These are phyloP conservation scores for Falco naumanni DNA, from an alignment of 2,797 vertebrate genomes.

Conservation along the genomic window DNA sequence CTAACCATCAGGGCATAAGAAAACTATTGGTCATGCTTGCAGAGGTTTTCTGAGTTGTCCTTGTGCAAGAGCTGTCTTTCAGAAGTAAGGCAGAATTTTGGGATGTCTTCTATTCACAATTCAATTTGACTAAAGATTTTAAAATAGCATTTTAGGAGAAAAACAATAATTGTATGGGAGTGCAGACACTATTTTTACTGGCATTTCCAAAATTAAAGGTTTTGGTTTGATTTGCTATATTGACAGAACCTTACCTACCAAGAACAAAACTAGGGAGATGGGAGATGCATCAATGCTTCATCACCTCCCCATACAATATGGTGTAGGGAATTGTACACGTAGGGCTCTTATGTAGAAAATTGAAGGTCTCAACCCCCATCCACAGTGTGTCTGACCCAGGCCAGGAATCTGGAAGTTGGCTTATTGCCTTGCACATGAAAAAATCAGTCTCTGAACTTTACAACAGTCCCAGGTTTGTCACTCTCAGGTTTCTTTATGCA, in stretches of 20 bases:
- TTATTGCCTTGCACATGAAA: background rate
- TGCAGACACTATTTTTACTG: background rate
- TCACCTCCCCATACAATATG: background rate
- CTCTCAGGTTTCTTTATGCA: background rate
- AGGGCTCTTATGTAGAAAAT: background rate
- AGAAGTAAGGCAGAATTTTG: background rate
- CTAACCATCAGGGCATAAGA: background rate
- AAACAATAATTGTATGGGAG: background rate
- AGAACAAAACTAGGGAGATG: background rate
- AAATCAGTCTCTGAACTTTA: background rate
- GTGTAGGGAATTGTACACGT: background rate
- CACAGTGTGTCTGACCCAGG: background rate
- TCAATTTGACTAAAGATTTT: background rate
- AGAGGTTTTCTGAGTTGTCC: background rate
- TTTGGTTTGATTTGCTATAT: background rate
- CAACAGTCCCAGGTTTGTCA: background rate
- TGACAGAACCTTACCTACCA: background rate
- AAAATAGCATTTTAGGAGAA: background rate
- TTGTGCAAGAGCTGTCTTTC: background rate
- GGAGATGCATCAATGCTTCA: background rate
- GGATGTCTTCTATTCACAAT: background rate
- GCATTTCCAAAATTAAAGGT: background rate
- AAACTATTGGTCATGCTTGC: background rate
- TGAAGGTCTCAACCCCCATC: background rate
- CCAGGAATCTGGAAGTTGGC: background rate